These are phyloP conservation scores for Lordiphosa fenestrarum DNA, from an alignment of 2,888 invertebrate species.

Conservation along the genomic window DNA sequence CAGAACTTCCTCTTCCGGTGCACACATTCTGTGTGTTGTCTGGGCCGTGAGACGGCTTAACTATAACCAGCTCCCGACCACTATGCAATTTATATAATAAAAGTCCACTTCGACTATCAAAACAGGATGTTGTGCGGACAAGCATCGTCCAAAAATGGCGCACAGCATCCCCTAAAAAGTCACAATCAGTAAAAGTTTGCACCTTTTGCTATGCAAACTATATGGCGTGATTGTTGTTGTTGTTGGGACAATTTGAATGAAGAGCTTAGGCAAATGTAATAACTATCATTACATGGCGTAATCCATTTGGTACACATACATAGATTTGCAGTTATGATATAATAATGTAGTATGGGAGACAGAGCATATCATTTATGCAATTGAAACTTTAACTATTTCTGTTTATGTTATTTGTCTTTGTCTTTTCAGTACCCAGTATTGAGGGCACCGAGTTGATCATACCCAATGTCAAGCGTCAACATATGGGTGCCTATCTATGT, in stretches of 20 bases:
- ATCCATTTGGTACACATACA: conserved; percentile 43
- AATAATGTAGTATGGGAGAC: conserved; percentile 1
- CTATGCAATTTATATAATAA: conserved; percentile 68
- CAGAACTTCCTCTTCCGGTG: conserved; percentile 76
- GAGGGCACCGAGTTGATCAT: conserved; percentile 87
- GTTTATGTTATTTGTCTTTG: neutral
- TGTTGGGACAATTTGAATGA: conserved; percentile 29
- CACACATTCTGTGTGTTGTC: conserved; percentile 59
- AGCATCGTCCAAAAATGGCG: conserved; percentile 9
- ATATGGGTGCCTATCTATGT: conserved; percentile 91
- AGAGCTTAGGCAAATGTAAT: conserved; percentile 57
- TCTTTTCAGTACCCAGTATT: conserved; percentile 83
- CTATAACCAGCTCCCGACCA: conserved; percentile 24
- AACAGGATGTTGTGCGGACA: conserved; percentile 58
- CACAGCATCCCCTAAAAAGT: conserved; percentile 48
- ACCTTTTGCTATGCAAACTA: conserved; percentile 37
- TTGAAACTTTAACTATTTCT: neutral
- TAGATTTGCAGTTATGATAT: conserved; percentile 33
- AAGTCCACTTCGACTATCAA: conserved; percentile 58
- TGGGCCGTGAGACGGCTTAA: conserved; percentile 60
- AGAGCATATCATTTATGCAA: neutral
- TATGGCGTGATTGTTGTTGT: neutral
- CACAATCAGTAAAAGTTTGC: conserved; percentile 48
- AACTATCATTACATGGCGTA: conserved; percentile 48
- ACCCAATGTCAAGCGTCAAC: conserved; percentile 86